Evolutionary conservation across 2,888 invertebrate genomes (phyloP).

Genomic region (Azorinus chamasolen): DNA sequence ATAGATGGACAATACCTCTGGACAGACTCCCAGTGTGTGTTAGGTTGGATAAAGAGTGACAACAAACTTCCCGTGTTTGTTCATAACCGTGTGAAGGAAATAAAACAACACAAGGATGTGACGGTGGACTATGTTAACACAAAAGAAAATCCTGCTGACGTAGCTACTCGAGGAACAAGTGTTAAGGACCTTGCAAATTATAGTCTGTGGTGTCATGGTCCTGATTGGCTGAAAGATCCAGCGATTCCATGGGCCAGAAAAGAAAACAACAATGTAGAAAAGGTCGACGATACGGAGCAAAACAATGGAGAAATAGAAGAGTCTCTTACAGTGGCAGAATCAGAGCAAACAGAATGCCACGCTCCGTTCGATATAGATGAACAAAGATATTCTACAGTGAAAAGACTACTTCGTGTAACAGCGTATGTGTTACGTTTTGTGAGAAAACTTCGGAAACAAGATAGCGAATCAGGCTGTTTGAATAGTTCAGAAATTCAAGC

Average conservation of each 20-base stretch:
- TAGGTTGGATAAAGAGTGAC: conserved; percentile 11
- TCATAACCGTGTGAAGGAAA: conserved; percentile 23
- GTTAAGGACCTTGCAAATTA: neutral
- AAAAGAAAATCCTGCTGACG: conserved; percentile 13
- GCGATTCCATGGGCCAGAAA: neutral
- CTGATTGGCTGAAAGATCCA: conserved; percentile 4
- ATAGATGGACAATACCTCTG: neutral
- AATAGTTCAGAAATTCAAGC: conserved; percentile 1
- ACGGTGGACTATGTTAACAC: conserved; percentile 3
- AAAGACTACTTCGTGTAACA: conserved; percentile 14
- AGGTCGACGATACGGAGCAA: neutral
- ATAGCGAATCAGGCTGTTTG: neutral
- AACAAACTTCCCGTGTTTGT: conserved; percentile 14
- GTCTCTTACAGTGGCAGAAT: neutral
- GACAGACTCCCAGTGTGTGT: conserved; percentile 15
- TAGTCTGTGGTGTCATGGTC: conserved; percentile 24
- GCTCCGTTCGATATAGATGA: neutral
- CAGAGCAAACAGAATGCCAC: too few relatives aligned
- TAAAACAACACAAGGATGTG: neutral
- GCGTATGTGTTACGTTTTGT: conserved; percentile 4
- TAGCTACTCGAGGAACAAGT: conserved; percentile 4
- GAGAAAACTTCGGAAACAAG: neutral
- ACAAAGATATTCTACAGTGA: conserved; percentile 3
- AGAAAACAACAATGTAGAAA: neutral
- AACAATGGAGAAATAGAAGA: neutral